Base-by-base conservation (phyloP, 2,888 invertebrate species). In the Cartodere bifasciata region DNA sequence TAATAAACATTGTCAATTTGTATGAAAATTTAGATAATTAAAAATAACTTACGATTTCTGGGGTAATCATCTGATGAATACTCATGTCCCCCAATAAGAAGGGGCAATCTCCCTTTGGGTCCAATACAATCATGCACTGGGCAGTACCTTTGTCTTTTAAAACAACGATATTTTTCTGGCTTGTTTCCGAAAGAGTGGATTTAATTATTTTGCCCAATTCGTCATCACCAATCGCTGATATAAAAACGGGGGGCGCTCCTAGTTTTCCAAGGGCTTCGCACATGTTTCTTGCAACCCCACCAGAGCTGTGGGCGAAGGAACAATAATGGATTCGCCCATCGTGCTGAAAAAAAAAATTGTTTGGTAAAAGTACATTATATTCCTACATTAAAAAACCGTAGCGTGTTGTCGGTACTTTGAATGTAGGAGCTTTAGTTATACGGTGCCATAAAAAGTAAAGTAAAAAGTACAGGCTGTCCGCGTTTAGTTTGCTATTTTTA, bases 261-360 rank as follows among this genome's bases (percentile, higher is more conserved):
- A 92, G 65, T 46, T 81, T 75, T 46, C 70, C 70, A 29, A 97
- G 62, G 12, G 85, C 86, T 47, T 91, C 88, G 2, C 88, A 86
- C 31, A 95, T 68, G 58, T 97, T 97, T 29, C 94, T 70, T 0
- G 78, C 95, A 1, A 97, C 97, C 9, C 97, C 97, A 7, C 95
- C 95, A 4, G 73, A 74, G 33, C 71, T 70, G 47, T 72, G 70
- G 25, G 68, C 63, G 16, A 75, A 71, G 34, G 60, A 57, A 13
- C 81, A 78, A 0, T 62, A 57, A 52, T 86, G 78, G 0, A 86
- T 86, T 37, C 82, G 72, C 15, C 88, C 90, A 50, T 90, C 78
- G 29, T 80, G 50, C 78, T 86, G 65, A 22, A 69, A 65, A 21
- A 43, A 43, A 42, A 40, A 40, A 38, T 24, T 20, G 7, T 20